Evolutionary conservation across 92 coral and sea anemone genomes (phyloP).

Genomic region (Galaxea fascicularis): DNA sequence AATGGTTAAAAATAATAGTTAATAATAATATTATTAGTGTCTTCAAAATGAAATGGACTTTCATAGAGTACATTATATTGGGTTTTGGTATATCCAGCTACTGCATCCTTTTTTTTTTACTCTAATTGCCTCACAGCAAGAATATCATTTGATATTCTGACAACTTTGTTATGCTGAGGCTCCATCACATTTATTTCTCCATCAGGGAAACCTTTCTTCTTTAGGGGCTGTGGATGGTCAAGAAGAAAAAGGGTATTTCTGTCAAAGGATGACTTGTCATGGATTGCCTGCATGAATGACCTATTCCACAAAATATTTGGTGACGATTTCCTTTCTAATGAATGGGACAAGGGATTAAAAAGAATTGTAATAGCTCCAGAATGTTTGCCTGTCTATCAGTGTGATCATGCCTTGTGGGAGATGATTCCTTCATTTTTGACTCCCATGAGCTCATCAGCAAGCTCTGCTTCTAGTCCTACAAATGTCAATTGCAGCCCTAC

Average conservation of each 20-base stretch:
- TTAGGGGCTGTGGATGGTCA: slow-evolving; percentile 67
- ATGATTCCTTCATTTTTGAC: background rate
- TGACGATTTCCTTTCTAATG: slow-evolving; percentile 33
- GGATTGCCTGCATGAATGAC: slow-evolving; percentile 53
- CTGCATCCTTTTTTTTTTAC: no score
- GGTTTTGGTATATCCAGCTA: no score
- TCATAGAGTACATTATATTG: no score
- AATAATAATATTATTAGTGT: no score
- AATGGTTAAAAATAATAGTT: no score
- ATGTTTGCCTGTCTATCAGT: slow-evolving; percentile 37
- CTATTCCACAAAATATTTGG: slow-evolving; percentile 55
- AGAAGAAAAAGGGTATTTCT: background rate
- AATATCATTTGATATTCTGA: background rate
- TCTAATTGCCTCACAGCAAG: background rate
- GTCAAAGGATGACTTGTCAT: slow-evolving; percentile 39
- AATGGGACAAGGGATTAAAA: slow-evolving; percentile 43
- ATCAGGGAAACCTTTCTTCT: slow-evolving; percentile 2
- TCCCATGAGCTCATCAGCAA: background rate
- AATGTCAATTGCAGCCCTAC: background rate
- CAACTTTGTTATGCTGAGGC: slow-evolving; percentile 40
- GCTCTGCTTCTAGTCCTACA: background rate
- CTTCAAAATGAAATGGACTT: no score
- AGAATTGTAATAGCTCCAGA: slow-evolving; percentile 38
- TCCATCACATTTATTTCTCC: no score
- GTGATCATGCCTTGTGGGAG: slow-evolving; percentile 57